Percentiles rank a stretch among this genome's conserved stretches.
phyloP scores from a whole-genome alignment of 2,888 invertebrate genomes.

The Cheilosia pagana region DNA sequence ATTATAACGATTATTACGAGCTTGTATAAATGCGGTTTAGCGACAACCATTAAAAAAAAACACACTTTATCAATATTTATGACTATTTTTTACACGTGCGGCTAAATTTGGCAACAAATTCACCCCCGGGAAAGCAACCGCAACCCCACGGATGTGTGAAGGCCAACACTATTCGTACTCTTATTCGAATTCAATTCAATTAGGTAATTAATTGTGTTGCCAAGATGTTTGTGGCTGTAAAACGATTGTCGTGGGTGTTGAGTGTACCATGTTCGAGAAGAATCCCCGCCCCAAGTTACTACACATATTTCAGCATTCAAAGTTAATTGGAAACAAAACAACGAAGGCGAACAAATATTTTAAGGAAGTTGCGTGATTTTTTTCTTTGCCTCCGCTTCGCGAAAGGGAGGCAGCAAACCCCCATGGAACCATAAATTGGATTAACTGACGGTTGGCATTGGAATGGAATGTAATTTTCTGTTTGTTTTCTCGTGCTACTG shows the following conservation, averaged over 20 bases:
- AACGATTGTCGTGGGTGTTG: constrained; percentile 11
- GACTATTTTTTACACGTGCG: no score
- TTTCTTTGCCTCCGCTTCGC: neutral
- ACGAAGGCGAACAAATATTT: constrained; percentile 21
- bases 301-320: constrained; percentile 38
- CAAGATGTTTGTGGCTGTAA: constrained; percentile 22
- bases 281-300: neutral
- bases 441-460: constrained; percentile 48
- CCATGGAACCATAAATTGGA: constrained; percentile 66
- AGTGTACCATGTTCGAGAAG: neutral
- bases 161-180: constrained; percentile 16
- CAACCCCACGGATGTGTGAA: constrained; percentile 8
- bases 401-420: constrained; percentile 22
- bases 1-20: no score
- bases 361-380: constrained; percentile 37
- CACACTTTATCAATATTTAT: no score
- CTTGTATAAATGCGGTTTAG: no score
- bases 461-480: constrained; percentile 27
- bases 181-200: constrained; percentile 43
- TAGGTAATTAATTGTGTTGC: constrained; percentile 56
- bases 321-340: constrained; percentile 60
- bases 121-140: no score
- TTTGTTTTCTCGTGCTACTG: neutral
- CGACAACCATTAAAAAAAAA: no score
- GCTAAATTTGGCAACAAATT: no score